Base-by-base conservation (phyloP, 2,797 vertebrate genomes). In the Microhierax caerulescens region DNA sequence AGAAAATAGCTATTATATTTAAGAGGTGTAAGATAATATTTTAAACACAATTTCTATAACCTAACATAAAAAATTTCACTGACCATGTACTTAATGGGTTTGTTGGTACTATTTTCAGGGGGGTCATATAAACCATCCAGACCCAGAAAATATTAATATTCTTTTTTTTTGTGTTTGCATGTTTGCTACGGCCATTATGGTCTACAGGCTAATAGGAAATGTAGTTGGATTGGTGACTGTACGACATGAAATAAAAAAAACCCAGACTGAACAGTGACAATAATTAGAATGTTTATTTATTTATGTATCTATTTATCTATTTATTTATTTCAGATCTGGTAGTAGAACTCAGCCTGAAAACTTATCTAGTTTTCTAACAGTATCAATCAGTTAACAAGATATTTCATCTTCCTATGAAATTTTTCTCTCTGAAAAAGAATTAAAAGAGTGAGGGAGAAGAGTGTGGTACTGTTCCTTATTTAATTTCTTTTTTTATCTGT, bases 81-180 rank as follows among this genome's bases (percentile, higher is more conserved):
- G 25, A 45, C 17, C 1, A 24, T 1, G 7, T 56, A 43, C 14
- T 54, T 47, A 34, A 34, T 0, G 7, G 7, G 0, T 77, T 75
- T 83, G 5, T 43, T 68, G 15, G 4, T 51, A 10, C 3, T 30
- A 15, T 22, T 70, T 80, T 76, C n/a, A n/a, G 27, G 50, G 0
- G 19, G 57, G 8, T 24, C 2, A 0, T 63, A 11, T 59, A 74
- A 77, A 2, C 5, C 19, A 51, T 18, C 3, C 9, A 70, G 36
- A 88, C 41, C 8, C 3, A 37, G 9, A 59, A 85, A 43, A 73
- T 34, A 1, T 23, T 57, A 13, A 5, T 36, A 18, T 30, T 81
- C 51, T 36, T 1, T 2, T 16, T 57, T 14, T 21, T 21, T 67
- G 11, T 50, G 7, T 45, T 45, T 54, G 1, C 37, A 43, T 3